phyloP scores from a whole-genome alignment of 2,113 vertebrate species.

The Myotis lucifugus region DNA sequence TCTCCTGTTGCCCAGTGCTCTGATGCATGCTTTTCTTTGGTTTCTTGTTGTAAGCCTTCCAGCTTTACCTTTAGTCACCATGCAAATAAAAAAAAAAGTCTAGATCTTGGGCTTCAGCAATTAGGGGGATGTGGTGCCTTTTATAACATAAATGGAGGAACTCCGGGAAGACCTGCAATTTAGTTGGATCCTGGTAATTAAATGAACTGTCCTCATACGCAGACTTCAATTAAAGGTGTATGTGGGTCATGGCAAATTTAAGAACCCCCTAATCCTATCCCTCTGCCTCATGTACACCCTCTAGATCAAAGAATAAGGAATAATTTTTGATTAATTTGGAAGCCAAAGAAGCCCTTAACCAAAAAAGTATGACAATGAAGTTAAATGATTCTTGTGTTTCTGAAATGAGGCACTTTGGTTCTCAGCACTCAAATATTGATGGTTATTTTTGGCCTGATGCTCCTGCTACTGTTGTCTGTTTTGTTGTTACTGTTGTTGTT shows the following conservation, averaged over 20 bases:
- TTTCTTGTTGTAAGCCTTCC: neutral
- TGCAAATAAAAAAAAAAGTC: neutral
- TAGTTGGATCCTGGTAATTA: constrained; percentile 9
- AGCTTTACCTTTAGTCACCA: neutral
- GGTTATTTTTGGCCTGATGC: neutral
- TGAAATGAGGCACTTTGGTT: constrained; percentile 12
- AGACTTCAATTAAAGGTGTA: neutral
- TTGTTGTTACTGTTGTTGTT: neutral
- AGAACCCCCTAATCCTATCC: neutral
- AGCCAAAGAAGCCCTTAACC: neutral
- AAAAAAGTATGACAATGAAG: neutral
- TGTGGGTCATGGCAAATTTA: neutral
- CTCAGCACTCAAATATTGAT: neutral
- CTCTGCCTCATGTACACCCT: accelerated
- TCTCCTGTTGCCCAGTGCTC: neutral
- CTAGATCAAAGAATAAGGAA: neutral
- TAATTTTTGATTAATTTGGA: neutral
- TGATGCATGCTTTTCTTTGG: neutral
- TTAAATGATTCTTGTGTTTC: neutral
- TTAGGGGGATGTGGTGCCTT: too few relatives aligned
- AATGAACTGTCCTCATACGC: neutral
- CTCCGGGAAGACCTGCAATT: neutral
- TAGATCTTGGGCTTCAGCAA: neutral
- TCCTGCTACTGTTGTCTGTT: neutral
- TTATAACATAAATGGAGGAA: neutral